Evolutionary conservation across 2,113 vertebrate species (phyloP).

Genomic region (Morone chrysops): DNA sequence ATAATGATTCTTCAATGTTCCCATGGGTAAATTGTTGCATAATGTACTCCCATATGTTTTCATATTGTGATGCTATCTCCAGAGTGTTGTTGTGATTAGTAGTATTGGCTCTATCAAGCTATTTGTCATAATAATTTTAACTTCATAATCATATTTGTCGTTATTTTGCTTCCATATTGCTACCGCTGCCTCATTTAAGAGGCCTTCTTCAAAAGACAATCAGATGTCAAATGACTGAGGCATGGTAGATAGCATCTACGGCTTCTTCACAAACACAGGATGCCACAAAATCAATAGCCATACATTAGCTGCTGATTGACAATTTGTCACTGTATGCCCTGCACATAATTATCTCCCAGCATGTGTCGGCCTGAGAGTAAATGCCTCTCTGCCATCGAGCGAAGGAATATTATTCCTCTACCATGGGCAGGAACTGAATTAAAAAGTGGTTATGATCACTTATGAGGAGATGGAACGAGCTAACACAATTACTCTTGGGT

Average conservation of each 20-base stretch:
- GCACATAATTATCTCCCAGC: background rate
- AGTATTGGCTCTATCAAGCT: background rate
- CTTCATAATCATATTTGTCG: background rate
- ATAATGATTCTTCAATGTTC: too few relatives aligned
- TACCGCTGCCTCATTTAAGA: background rate
- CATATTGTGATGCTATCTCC: background rate
- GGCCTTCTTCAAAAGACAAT: too few relatives aligned
- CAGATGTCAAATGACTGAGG: too few relatives aligned
- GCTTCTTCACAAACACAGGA: background rate
- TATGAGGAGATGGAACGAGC: background rate
- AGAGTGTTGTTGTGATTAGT: background rate
- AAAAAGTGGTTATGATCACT: constrained; percentile 1
- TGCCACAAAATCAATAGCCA: constrained; percentile 1
- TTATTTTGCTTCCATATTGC: background rate
- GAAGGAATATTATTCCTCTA: background rate
- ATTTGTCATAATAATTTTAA: background rate
- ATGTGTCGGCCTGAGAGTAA: background rate
- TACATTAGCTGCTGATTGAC: constrained; percentile 6
- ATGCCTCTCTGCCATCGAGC: too few relatives aligned
- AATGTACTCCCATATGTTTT: too few relatives aligned
- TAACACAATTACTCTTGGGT: background rate
- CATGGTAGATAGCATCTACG: too few relatives aligned
- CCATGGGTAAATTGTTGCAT: background rate
- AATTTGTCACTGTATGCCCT: background rate
- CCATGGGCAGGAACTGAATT: background rate